Evolutionary conservation across 2,797 vertebrate genomes (phyloP).

Genomic region (Esox lucius): DNA sequence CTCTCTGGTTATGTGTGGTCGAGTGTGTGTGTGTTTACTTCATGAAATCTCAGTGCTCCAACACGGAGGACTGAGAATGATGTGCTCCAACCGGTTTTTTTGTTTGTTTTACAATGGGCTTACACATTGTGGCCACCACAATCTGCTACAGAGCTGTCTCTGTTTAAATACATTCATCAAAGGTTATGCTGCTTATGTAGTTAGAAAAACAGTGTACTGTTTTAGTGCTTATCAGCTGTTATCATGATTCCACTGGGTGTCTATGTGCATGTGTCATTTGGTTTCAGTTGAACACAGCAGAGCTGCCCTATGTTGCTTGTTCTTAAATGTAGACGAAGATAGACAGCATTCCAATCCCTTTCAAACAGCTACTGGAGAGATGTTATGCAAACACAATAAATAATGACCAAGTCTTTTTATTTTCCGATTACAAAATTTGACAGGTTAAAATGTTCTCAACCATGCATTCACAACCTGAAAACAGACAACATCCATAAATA

Average conservation of each 20-base stretch:
- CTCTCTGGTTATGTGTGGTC: too few relatives aligned
- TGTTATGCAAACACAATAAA: not conserved
- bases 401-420: too few relatives aligned
- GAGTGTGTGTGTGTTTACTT: too few relatives aligned
- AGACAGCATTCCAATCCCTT: not conserved
- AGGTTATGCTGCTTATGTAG: not conserved
- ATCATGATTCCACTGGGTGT: not conserved
- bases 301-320: not conserved
- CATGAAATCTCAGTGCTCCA: too few relatives aligned
- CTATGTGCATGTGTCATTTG: not conserved
- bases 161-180: not conserved
- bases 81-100: not conserved
- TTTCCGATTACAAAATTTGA: not conserved
- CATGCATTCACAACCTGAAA: too few relatives aligned
- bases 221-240: not conserved
- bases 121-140: not conserved
- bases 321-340: not conserved
- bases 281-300: constrained; percentile 30
- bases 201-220: not conserved
- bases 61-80: not conserved
- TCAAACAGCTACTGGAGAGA: not conserved
- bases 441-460: not conserved
- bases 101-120: not conserved
- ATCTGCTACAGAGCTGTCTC: not conserved
- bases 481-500: too few relatives aligned